These are phyloP conservation scores for Ennomos quercinarius DNA, from an alignment of 2,888 invertebrate species.

Conservation along the genomic window DNA sequence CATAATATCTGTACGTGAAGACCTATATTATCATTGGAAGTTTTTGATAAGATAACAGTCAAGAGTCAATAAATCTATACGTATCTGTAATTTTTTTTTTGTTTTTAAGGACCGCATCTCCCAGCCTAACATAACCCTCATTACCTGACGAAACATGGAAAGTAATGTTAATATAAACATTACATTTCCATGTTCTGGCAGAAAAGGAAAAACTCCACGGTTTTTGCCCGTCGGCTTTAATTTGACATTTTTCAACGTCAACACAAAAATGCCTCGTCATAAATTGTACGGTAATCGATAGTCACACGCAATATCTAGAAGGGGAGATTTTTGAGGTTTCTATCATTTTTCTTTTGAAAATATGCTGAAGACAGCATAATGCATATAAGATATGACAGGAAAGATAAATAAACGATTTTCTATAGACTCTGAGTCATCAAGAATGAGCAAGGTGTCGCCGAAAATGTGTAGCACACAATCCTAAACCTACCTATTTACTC, in stretches of 20 bases:
- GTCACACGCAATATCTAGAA: constrained; percentile 30
- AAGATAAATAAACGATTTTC: too few species aligned
- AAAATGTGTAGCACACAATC: too few species aligned
- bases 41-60: too few species aligned
- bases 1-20: too few species aligned
- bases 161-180: constrained; percentile 38
- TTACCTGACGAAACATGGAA: constrained; percentile 24
- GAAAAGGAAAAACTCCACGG: constrained; percentile 11
- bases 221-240: constrained; percentile 32
- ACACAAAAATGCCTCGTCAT: constrained; percentile 39
- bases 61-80: too few species aligned
- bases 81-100: neutral
- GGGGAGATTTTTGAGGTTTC: constrained; percentile 17
- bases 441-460: too few species aligned
- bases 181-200: constrained; percentile 42
- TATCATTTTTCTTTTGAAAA: constrained; percentile 27
- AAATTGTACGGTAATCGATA: constrained; percentile 49
- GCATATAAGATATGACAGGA: neutral
- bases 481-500: too few species aligned
- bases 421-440: too few species aligned
- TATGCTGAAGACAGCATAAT: neutral
- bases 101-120: neutral
- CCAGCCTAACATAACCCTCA: constrained; percentile 22
- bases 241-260: constrained; percentile 47
- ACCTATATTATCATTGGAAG: too few species aligned